phyloP scores from a whole-genome alignment of 2,888 invertebrate species.

The Priapulus caudatus region DNA sequence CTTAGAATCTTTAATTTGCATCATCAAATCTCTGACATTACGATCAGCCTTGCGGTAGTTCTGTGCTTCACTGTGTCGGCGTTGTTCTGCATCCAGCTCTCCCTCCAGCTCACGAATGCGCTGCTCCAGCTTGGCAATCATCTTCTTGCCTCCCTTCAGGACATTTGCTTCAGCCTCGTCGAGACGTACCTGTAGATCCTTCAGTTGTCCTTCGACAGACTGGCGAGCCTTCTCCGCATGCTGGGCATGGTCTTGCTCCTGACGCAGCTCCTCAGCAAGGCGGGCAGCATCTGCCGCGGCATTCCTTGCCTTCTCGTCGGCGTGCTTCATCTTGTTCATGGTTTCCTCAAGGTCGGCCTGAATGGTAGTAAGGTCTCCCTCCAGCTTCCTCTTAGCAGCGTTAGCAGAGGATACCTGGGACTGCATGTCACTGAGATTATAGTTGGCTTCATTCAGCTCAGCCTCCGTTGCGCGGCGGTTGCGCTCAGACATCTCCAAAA shows the following conservation, averaged over 20 bases:
- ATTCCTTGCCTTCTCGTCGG: constrained; percentile 97
- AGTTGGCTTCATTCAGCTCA: constrained; percentile 93
- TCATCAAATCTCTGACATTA: constrained; percentile 36
- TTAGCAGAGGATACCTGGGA: constrained; percentile 86
- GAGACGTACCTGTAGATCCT: constrained; percentile 18
- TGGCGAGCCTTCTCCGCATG: neutral
- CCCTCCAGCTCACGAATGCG: constrained; percentile 56
- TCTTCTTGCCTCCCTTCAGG: constrained; percentile 19
- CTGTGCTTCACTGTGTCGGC: constrained; percentile 62
- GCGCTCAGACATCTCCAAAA: constrained; percentile 94
- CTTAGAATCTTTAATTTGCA: constrained; percentile 12
- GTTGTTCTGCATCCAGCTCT: constrained; percentile 38
- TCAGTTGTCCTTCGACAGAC: constrained; percentile 6
- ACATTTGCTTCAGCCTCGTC: constrained; percentile 18
- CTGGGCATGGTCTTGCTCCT: constrained; percentile 53
- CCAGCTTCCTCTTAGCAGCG: constrained; percentile 98
- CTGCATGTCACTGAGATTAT: constrained; percentile 90
- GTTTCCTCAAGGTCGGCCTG: constrained; percentile 98
- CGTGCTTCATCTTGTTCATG: constrained; percentile 95
- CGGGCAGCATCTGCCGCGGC: constrained; percentile 97
- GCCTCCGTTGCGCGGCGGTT: constrained; percentile 95
- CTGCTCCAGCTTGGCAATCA: constrained; percentile 34
- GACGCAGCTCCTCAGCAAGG: constrained; percentile 94
- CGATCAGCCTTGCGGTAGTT: constrained; percentile 40
- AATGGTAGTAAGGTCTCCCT: constrained; percentile 92